Conservation (phyloP, 2,113 vertebrate species). For the Chlamydotis undulata region DNA sequence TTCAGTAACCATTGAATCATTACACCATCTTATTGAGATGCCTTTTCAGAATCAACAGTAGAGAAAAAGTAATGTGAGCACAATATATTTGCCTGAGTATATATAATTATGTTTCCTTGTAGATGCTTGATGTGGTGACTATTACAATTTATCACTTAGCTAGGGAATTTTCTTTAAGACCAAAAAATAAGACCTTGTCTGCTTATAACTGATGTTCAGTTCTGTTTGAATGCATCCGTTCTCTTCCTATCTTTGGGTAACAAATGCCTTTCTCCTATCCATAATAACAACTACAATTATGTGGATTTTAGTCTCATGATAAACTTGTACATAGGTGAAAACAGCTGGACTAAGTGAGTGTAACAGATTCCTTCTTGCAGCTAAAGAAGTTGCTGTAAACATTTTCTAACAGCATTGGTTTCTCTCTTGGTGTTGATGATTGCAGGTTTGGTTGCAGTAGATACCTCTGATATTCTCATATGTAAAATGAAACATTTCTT, state of each 20-base stretch:
- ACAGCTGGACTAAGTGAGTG: neutral
- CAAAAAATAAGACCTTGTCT: neutral
- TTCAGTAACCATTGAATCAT: neutral
- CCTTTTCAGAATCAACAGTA: neutral
- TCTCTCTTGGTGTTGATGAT: neutral
- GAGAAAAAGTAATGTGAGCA: neutral
- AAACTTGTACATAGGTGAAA: neutral
- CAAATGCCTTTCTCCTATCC: neutral
- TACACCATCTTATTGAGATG: neutral
- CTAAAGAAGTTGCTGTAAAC: neutral
- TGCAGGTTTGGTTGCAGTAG: neutral
- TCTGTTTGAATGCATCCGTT: neutral
- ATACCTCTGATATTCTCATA: neutral
- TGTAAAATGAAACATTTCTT: neutral
- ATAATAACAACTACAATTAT: neutral
- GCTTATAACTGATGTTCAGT: neutral
- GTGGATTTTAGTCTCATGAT: neutral
- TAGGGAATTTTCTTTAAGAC: neutral
- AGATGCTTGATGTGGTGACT: neutral
- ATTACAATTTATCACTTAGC: neutral
- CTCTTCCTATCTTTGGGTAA: neutral
- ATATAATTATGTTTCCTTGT: neutral
- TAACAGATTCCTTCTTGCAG: neutral
- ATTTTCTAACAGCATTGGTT: neutral
- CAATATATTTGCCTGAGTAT: neutral